Evolutionary conservation across 2,888 invertebrate species (phyloP), one percentile per base, ranked within the genome.

Genomic region (Coenonympha arcania): DNA sequence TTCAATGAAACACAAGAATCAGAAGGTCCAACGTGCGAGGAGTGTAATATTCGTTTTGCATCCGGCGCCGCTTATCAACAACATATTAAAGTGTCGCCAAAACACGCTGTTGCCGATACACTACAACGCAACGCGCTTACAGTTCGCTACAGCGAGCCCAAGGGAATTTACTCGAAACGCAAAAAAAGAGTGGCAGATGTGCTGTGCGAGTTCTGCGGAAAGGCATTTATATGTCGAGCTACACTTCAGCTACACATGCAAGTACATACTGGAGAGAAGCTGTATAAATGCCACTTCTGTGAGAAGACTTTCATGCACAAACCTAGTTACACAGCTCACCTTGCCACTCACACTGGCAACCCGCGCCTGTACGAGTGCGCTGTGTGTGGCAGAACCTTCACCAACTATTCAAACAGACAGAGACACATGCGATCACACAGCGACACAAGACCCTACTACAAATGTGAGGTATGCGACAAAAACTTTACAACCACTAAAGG

Each of bases 161-260:
- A n/a, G 9, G 31, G 31, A 13, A 31, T 15, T 8, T 31, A 3
- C 6, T 31, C 15, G 15, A 31, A 15, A 31, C 6, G 31, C 13
- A 15, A 1, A 31, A 31, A 15, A 8, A 16, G 3, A 15, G 15
- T 3, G 9, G 30, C 28, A 9, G 20, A 18, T 8, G 19, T 30
- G 5, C n/a, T 41, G 30, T 43, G 43, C 3, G 43, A 43, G 11
- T 31, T 19, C 19, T 43, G 43, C 19, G 43, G 43, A n/a, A 43
- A 43, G 9, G 30, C 33, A 0, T 13, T 43, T 22, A 24, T 9
- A 11, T 39, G 9, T 24, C 2, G 22, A 39, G 22, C 39, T 39
- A 4, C 22, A 22, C 22, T 41, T 30, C 30, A n/a, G n/a, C n/a
- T n/a, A n/a, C 41, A 41, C 41, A 41, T 41, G 28, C 28, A 28